Evolutionary conservation across 2,888 invertebrate genomes (phyloP).

Genomic region (Leuctra nigra): DNA sequence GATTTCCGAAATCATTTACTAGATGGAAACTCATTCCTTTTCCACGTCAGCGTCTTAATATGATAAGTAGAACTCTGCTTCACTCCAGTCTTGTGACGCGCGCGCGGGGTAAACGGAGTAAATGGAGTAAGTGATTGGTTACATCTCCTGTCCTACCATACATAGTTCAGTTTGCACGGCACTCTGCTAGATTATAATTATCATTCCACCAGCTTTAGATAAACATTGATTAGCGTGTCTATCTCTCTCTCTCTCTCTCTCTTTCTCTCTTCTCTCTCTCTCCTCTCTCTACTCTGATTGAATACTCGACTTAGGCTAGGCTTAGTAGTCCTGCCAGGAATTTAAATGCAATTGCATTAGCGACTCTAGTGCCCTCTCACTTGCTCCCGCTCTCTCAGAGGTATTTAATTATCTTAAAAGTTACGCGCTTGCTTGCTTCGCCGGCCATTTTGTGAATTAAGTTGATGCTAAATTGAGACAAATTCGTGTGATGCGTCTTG

Average conservation of each 20-base stretch:
- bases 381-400: background rate
- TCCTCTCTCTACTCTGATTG: no score
- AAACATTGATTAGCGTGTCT: constrained; percentile 16
- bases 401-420: constrained; percentile 18
- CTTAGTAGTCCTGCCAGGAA: constrained; percentile 2
- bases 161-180: no score
- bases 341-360: constrained; percentile 12
- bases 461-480: constrained; percentile 7
- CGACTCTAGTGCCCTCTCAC: background rate
- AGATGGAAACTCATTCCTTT: no score
- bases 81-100: no score
- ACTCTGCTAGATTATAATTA: constrained; percentile 14
- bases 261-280: no score
- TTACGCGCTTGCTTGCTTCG: background rate
- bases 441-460: constrained; percentile 16
- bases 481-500: constrained; percentile 14
- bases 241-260: constrained; percentile 6
- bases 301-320: constrained; percentile 1
- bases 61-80: no score
- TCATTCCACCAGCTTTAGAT: constrained; percentile 7
- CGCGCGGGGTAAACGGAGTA: no score
- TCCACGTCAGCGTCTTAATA: no score
- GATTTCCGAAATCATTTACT: no score
- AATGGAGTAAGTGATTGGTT: no score
- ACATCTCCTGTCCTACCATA: background rate